phyloP scores from a whole-genome alignment of 2,797 vertebrate species.

The Anguilla anguilla region DNA sequence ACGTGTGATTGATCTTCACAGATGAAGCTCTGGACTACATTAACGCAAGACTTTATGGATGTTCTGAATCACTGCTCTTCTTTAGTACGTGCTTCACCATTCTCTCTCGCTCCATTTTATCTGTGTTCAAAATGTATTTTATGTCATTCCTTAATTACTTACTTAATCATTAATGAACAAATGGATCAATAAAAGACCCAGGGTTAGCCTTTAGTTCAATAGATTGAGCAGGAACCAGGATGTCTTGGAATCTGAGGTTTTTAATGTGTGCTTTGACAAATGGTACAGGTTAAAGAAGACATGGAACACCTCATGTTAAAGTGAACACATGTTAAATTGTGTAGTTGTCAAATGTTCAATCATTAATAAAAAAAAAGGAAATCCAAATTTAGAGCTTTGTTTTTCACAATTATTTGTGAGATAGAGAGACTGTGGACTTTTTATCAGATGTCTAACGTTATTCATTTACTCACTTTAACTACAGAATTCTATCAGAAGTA shows the following conservation, averaged over 20 bases:
- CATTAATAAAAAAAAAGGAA: background rate
- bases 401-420: background rate
- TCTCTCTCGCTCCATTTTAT: background rate
- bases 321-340: background rate
- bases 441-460: background rate
- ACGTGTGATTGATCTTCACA: conserved; percentile 21
- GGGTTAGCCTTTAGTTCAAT: background rate
- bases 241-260: background rate
- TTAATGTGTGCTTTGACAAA: background rate
- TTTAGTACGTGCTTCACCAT: background rate
- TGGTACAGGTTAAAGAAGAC: background rate
- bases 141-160: conserved; percentile 2
- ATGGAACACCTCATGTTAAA: background rate
- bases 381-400: background rate
- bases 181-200: background rate
- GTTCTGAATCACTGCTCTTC: background rate
- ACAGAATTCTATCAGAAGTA: too few species aligned
- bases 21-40: background rate
- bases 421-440: background rate
- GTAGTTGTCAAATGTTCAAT: background rate
- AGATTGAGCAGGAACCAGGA: background rate
- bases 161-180: background rate
- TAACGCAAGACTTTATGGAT: background rate
- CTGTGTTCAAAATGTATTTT: background rate
- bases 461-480: too few species aligned